Evolutionary conservation across 2,888 invertebrate species (phyloP).

Genomic region (Cheilosia scutellata): DNA sequence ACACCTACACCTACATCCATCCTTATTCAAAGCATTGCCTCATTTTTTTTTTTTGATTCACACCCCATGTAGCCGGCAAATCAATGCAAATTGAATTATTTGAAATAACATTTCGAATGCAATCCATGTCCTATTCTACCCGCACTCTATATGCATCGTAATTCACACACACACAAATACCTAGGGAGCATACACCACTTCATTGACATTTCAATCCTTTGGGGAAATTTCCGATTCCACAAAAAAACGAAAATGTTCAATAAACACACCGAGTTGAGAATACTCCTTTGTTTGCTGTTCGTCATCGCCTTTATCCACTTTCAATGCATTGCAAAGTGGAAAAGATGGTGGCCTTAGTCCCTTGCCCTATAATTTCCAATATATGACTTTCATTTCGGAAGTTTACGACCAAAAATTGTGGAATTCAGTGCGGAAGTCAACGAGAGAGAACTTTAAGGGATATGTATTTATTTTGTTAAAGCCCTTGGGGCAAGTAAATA

Average conservation of each 20-base stretch:
- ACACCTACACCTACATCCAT: background rate
- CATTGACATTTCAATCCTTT: slow-evolving; percentile 31
- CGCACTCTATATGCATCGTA: background rate
- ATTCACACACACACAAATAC: slow-evolving; percentile 9
- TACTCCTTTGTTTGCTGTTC: slow-evolving; percentile 40
- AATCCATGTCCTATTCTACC: slow-evolving; percentile 24
- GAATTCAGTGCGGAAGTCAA: background rate
- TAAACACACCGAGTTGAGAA: slow-evolving; percentile 27
- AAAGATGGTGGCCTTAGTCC: background rate
- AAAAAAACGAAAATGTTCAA: slow-evolving; percentile 28
- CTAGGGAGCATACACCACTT: background rate
- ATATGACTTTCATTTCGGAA: slow-evolving; percentile 37
- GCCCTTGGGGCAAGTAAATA: slow-evolving; percentile 16
- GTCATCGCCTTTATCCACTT: slow-evolving; percentile 24
- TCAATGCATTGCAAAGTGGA: slow-evolving; percentile 2
- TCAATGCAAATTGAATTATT: slow-evolving; percentile 69
- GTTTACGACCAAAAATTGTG: slow-evolving; percentile 26
- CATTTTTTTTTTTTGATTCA: background rate
- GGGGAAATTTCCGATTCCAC: slow-evolving; percentile 31
- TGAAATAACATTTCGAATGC: slow-evolving; percentile 55
- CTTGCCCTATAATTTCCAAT: slow-evolving; percentile 5
- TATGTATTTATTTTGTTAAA: slow-evolving; percentile 3
- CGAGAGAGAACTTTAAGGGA: background rate
- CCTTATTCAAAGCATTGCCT: background rate
- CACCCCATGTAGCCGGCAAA: slow-evolving; percentile 10